Conservation (phyloP, 2,113 vertebrate genomes). For the Stegostoma tigrinum region DNA sequence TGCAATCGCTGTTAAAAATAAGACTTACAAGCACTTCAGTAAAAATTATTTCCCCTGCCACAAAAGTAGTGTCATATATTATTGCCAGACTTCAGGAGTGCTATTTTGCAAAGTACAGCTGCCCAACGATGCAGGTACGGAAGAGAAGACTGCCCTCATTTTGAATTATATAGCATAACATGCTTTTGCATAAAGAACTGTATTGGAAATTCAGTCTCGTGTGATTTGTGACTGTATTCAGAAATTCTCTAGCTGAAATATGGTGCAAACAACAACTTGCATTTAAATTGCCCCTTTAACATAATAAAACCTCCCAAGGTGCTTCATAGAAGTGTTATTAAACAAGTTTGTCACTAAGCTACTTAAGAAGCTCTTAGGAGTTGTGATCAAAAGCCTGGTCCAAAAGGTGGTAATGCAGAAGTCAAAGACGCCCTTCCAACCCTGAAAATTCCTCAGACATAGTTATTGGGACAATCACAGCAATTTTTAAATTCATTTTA, state of each 20-base stretch:
- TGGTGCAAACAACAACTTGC: background rate
- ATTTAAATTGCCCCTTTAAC: background rate
- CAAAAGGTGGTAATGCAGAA: background rate
- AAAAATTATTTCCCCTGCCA: background rate
- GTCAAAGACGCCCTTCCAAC: background rate
- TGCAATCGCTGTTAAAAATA: background rate
- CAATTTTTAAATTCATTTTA: background rate
- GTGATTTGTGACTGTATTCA: background rate
- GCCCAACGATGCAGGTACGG: background rate
- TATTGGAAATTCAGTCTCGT: background rate
- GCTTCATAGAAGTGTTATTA: background rate
- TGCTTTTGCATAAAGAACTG: background rate
- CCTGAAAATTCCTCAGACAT: background rate
- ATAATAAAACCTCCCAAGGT: background rate
- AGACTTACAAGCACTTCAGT: background rate
- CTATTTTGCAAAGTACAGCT: background rate
- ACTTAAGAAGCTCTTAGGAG: background rate
- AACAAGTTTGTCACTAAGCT: background rate
- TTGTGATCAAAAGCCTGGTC: background rate
- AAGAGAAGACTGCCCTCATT: background rate
- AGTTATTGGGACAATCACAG: background rate
- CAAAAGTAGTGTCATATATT: background rate
- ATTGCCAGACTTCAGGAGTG: background rate
- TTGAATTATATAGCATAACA: background rate
- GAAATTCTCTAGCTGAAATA: background rate